Evolutionary conservation across 2,113 vertebrate genomes (phyloP).

Genomic region (Platanista minor): DNA sequence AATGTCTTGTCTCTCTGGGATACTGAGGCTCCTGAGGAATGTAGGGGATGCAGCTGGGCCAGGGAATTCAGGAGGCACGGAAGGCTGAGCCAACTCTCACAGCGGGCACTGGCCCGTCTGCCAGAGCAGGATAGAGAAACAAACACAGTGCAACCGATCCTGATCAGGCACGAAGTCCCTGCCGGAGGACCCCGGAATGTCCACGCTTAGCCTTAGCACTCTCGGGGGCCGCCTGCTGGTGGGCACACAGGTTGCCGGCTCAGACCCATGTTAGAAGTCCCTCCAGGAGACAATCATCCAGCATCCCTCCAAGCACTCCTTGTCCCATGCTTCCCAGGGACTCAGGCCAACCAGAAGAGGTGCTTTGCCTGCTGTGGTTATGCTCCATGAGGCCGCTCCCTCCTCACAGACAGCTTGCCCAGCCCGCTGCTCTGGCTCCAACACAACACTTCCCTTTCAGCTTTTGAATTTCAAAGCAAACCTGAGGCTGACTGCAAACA

Average conservation of each 20-base stretch:
- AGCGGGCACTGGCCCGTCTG: background rate
- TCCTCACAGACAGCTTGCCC: conserved; percentile 47
- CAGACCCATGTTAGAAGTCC: background rate
- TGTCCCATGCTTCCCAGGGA: background rate
- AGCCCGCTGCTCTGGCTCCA: conserved; percentile 55
- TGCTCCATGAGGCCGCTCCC: background rate
- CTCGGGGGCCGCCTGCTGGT: fast-evolving
- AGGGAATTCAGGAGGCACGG: conserved; percentile 31
- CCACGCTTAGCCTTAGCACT: fast-evolving
- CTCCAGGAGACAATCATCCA: background rate
- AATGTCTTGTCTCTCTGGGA: conserved; percentile 36
- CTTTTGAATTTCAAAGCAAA: conserved; percentile 75
- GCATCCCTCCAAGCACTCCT: background rate
- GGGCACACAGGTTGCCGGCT: background rate
- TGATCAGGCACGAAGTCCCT: background rate
- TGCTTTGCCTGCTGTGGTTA: background rate
- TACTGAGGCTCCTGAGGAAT: conserved; percentile 38
- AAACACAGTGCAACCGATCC: background rate
- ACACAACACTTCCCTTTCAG: conserved; percentile 68
- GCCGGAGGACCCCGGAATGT: background rate
- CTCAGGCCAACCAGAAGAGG: background rate
- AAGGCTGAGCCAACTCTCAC: conserved; percentile 39
- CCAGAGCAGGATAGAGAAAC: conserved; percentile 50
- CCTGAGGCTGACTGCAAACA: conserved; percentile 74
- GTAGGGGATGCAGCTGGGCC: conserved; percentile 14